phyloP scores from a whole-genome alignment of 2,888 invertebrate species.

The Vesta saturnalis region DNA sequence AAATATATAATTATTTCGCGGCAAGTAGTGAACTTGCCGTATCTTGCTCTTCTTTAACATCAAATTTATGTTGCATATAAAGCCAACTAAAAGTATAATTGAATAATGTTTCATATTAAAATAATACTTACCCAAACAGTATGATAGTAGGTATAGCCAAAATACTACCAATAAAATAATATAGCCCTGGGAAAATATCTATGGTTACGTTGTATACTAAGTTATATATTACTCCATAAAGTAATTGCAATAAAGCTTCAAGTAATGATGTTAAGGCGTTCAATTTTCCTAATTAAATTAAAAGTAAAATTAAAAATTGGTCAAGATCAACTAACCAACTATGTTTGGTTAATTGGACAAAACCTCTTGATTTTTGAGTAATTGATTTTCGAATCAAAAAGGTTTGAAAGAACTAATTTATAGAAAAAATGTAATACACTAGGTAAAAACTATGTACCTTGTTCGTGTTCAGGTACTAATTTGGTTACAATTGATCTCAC shows the following conservation, averaged over 20 bases:
- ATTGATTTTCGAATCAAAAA: too few relatives aligned
- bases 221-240: constrained; percentile 57
- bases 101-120: too few relatives aligned
- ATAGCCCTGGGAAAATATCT: background rate
- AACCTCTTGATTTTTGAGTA: too few relatives aligned
- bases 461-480: constrained; percentile 66
- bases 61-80: background rate
- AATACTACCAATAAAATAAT: background rate
- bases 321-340: too few relatives aligned
- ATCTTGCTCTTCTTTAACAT: too few relatives aligned
- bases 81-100: background rate
- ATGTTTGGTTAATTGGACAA: too few relatives aligned
- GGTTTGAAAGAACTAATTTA: too few relatives aligned
- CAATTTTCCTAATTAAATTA: constrained; percentile 61
- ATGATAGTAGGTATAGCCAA: background rate
- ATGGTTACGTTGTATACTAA: background rate
- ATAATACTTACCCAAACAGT: background rate
- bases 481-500: constrained; percentile 68
- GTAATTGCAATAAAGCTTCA: constrained; percentile 54
- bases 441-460: constrained; percentile 61
- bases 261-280: constrained; percentile 57
- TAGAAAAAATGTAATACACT: too few relatives aligned
- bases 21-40: too few relatives aligned
- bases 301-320: too few relatives aligned
- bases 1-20: too few relatives aligned